A percentile compares a stretch with the other conserved stretches of the same genome.
These are phyloP conservation scores for Enteromius trimaculatus DNA, from an alignment of 2,797 vertebrate genomes.

Conservation along the genomic window DNA sequence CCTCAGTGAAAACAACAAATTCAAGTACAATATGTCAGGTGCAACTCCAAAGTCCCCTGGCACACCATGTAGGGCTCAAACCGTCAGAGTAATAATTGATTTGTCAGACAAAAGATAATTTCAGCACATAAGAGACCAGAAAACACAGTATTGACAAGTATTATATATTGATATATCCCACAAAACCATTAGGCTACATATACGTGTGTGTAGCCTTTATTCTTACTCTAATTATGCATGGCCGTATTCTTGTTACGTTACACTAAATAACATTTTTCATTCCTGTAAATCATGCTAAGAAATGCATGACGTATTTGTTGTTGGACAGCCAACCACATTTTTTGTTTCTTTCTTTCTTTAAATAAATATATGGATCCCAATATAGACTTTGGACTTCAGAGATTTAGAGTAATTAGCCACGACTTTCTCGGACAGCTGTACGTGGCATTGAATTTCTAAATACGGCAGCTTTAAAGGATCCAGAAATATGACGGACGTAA, in stretches of 20 bases:
- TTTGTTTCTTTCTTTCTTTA: background rate
- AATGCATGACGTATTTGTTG: background rate
- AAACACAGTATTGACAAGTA: background rate
- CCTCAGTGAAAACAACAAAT: conserved; percentile 7
- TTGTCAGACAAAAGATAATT: background rate
- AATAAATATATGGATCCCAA: background rate
- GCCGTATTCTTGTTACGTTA: background rate
- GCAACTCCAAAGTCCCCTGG: background rate
- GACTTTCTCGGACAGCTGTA: background rate
- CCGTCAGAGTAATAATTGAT: conserved; percentile 17
- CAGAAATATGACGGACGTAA: conserved; percentile 7
- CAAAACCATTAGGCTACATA: background rate
- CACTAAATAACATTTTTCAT: background rate
- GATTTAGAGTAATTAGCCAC: background rate
- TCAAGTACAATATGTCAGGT: background rate
- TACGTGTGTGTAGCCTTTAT: no score
- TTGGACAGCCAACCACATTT: background rate
- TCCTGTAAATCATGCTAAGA: background rate
- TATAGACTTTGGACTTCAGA: background rate
- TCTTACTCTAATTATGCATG: background rate
- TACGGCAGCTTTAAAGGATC: background rate
- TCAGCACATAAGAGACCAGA: background rate
- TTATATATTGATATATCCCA: background rate
- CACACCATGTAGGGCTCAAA: background rate
- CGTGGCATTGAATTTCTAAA: background rate